These are phyloP conservation scores for Aspiorhynchus laticeps DNA, from an alignment of 2,113 vertebrate species.

Conservation along the genomic window DNA sequence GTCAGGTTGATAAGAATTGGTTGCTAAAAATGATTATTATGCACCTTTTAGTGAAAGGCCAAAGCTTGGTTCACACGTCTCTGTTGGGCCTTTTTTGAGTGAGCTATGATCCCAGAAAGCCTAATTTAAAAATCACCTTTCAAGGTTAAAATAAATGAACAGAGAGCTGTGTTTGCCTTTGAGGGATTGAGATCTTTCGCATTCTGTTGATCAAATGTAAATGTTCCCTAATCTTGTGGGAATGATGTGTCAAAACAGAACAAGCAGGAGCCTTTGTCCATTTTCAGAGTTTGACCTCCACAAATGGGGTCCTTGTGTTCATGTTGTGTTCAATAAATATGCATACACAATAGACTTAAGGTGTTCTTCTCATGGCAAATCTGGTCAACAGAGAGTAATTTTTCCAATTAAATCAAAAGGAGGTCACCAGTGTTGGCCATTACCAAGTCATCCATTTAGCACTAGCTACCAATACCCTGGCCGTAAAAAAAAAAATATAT, in stretches of 20 bases:
- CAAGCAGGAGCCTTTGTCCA: background rate
- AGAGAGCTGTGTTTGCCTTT: background rate
- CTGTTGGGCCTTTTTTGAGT: background rate
- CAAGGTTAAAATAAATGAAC: background rate
- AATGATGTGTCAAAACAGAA: background rate
- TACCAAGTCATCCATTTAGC: background rate
- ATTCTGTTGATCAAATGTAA: background rate
- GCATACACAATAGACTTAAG: background rate
- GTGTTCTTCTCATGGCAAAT: background rate
- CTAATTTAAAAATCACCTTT: background rate
- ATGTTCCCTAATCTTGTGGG: background rate
- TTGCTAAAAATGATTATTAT: constrained; percentile 9
- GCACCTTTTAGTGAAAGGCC: background rate
- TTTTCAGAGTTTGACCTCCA: background rate
- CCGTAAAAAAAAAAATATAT: too few species aligned
- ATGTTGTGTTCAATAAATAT: background rate
- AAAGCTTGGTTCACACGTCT: background rate
- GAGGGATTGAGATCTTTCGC: background rate
- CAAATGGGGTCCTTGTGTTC: background rate
- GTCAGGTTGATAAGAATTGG: constrained; percentile 3
- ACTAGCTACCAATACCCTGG: too few species aligned
- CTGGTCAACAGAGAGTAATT: too few species aligned
- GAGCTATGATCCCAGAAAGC: constrained; percentile 14
- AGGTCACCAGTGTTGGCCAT: background rate
- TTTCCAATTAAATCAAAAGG: background rate